Evolutionary conservation across 2,113 vertebrate species (phyloP), one percentile per base, ranked within the genome.

Genomic region (Periophthalmodon schlosseri): DNA sequence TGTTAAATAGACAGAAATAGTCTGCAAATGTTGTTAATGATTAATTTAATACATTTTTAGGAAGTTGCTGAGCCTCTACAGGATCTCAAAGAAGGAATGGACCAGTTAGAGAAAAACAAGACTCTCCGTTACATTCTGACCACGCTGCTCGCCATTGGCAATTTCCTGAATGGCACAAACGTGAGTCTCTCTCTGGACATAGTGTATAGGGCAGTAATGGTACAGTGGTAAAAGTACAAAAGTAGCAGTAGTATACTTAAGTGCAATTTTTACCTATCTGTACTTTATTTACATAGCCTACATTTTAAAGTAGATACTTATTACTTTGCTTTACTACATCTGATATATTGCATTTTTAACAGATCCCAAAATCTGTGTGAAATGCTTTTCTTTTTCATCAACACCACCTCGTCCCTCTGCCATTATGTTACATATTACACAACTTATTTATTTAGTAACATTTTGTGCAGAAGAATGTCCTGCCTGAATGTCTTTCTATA

Each of bases 61-160:
- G 97, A 99, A 93, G 96, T 98, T 77, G 97, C 96, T 74, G 97
- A 99, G 89, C 97, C 97, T 33, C 93, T 99, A 78, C 94, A 97
- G 93, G 97, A 99, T 87, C 92, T 99, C 84, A 99, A 99, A 89
- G 97, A 99, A 93, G 97, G 97, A 87, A 99, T 99, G 97, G 96
- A 97, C 86, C 97, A 99, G 87, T 81, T 99, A 86, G 97, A 99
- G 88, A 96, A 97, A 81, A 99, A 99, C 87, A 96, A 95, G 90
- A 99, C 97, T 0, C 94, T 99, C 74, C 93, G 95, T 85, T 94
- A 94, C 85, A 97, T 99, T 85, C 93, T 99, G 89, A 97, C 96
- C 81, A 98, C 97, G 13, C 91, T 99, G 16, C 92, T 99, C 61
- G 95, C 97, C 80, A 96, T 99, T 68, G 97, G 97, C 81, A 99